Base-by-base conservation (phyloP, 2,888 invertebrate species). In the Carabus problematicus region DNA sequence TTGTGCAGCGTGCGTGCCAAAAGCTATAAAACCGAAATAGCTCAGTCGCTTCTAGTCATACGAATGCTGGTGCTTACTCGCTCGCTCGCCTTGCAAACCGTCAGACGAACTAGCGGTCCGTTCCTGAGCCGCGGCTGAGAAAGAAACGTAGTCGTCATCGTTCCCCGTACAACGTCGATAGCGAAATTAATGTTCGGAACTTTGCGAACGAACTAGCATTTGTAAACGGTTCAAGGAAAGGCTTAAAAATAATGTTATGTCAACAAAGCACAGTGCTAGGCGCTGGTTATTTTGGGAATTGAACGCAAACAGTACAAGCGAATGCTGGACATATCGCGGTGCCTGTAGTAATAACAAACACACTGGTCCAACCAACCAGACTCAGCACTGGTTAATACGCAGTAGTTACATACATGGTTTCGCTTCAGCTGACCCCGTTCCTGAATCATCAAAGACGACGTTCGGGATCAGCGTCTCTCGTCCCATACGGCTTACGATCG, bases 1-100 rank as follows among this genome's bases (percentile, higher is more conserved):
- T 69, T 69, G 69, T 62, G 39, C 47, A 59, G 60, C 60, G 45
- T 69, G 69, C 69, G 69, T 69, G 69, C 69, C 69, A 69, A 69
- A 69, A 69, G 62, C 69, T 47, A 69, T 69, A 69, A 69, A 69
- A 62, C 69, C 56, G 62, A 69, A 69, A 69, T 69, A 69, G 69
- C 69, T 45, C 43, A 42, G 42, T 43, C 14, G 41, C 12, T 42
- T 59, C 41, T 18, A 42, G 56, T 56, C 29, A 56, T 39, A 56
- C 56, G 56, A 39, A 39, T 29, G 29, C 16, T 52, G 8, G 11
- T 9, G n/a, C 9, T 52, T 9, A 4, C 16, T 45, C 12, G 45
- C 45, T 9, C 56, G 12, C n/a, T 47, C 66, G 58, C 58, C 39
- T 56, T 39, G 12, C 11, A 39, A 56, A 56, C 18, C 29, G 29